A percentile compares a stretch with the other conserved stretches of the same genome.
Evolutionary conservation across 2,797 vertebrate genomes (phyloP).

Genomic region (Apodemus agrarius): DNA sequence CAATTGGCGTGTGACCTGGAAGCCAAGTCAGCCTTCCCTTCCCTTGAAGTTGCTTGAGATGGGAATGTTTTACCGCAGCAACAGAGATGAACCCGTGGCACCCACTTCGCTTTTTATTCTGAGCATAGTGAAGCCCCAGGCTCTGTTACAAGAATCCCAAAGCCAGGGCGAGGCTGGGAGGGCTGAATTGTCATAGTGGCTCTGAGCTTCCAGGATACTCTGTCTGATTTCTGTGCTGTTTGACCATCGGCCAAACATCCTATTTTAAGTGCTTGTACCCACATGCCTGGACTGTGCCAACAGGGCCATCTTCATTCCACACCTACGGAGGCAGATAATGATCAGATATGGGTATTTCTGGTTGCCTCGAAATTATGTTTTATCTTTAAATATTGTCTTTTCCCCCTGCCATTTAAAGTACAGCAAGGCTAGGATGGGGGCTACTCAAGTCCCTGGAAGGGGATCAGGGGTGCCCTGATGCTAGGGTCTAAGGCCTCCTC

Average conservation of each 20-base stretch:
- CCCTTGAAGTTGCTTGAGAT: neutral
- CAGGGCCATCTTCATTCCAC: conserved; percentile 2
- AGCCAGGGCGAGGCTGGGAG: neutral
- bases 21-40: neutral
- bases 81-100: neutral
- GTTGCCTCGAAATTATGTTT: conserved; percentile 46
- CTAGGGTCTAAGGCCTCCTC: rapidly evolving
- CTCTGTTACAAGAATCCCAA: neutral
- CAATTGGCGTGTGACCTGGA: neutral
- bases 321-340: neutral
- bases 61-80: neutral
- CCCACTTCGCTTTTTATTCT: neutral
- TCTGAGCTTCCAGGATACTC: neutral
- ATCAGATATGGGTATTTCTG: conserved; percentile 43
- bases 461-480: neutral
- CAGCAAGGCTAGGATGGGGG: neutral
- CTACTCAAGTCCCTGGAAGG: too few species aligned
- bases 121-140: neutral
- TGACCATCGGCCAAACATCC: neutral
- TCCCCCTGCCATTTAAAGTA: neutral
- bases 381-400: conserved; percentile 30
- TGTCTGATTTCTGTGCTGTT: neutral
- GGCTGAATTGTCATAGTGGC: rapidly evolving
- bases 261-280: conserved; percentile 16
- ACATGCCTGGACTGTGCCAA: neutral